phyloP scores from a whole-genome alignment of 2,113 vertebrate genomes.

The Trochalopteron elliotii region DNA sequence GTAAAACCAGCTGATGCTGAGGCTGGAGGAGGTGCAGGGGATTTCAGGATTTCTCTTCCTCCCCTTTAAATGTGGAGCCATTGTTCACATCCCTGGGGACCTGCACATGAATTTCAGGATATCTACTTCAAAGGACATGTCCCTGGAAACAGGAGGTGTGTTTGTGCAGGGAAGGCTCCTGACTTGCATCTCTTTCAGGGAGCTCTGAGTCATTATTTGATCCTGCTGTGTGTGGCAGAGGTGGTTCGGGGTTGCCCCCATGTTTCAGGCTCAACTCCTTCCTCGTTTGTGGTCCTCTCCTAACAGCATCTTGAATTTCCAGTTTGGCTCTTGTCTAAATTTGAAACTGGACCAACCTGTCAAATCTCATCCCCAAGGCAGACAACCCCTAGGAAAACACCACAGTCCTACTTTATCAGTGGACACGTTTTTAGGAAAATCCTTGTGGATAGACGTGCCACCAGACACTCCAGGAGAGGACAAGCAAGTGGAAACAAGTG shows the following conservation, averaged over 20 bases:
- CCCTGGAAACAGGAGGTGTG: neutral
- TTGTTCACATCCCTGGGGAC: neutral
- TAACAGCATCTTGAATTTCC: neutral
- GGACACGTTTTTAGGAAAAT: neutral
- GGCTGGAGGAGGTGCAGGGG: neutral
- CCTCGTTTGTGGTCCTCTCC: neutral
- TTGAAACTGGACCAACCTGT: neutral
- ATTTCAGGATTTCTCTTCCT: neutral
- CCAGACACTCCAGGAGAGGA: neutral
- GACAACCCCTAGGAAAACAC: neutral
- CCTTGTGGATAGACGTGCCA: neutral
- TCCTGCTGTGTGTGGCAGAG: neutral
- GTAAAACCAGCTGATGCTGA: neutral
- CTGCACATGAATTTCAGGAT: neutral
- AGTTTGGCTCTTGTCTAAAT: neutral
- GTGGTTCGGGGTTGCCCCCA: neutral
- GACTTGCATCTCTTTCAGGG: neutral
- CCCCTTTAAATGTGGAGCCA: neutral
- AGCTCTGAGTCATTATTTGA: conserved; percentile 47
- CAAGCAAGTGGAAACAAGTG: neutral
- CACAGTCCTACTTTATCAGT: neutral
- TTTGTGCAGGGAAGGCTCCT: neutral
- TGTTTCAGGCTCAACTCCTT: neutral
- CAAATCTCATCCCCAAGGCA: neutral
- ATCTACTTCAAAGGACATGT: neutral